phyloP scores from a whole-genome alignment of 2,797 vertebrate genomes.

The Urocyon cinereoargenteus region DNA sequence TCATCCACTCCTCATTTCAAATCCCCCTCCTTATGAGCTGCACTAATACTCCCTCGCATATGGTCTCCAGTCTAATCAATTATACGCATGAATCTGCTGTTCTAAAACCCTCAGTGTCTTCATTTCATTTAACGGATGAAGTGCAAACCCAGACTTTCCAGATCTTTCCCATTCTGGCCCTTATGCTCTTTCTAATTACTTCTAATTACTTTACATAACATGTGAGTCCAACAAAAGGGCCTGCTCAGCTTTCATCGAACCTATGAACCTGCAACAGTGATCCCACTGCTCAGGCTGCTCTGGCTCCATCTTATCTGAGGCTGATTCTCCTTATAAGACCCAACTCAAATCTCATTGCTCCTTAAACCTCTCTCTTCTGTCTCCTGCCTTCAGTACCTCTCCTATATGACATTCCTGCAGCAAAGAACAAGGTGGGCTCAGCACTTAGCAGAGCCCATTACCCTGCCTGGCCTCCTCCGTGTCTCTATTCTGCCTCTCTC shows the following conservation, averaged over 20 bases:
- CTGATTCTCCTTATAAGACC: background rate
- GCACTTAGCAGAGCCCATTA: background rate
- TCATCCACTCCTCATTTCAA: background rate
- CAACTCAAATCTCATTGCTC: background rate
- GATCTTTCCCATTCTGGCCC: background rate
- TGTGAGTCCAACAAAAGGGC: rapidly evolving
- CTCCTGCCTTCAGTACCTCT: background rate
- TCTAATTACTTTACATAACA: background rate
- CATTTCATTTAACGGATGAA: background rate
- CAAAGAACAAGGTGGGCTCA: background rate
- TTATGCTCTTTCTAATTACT: background rate
- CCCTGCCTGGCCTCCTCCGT: background rate
- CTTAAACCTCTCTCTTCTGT: background rate
- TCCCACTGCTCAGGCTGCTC: background rate
- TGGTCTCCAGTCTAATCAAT: background rate
- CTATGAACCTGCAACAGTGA: background rate
- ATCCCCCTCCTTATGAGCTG: background rate
- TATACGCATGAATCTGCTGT: background rate
- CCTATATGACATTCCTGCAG: background rate
- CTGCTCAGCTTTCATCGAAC: background rate
- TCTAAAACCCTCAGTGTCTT: background rate
- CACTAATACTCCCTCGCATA: too few species aligned
- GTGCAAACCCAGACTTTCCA: background rate
- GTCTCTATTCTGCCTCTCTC: background rate
- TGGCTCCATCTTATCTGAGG: background rate